Base-by-base conservation (phyloP, 64 coral and sea anemone genomes). In the Stylophora pistillata region DNA sequence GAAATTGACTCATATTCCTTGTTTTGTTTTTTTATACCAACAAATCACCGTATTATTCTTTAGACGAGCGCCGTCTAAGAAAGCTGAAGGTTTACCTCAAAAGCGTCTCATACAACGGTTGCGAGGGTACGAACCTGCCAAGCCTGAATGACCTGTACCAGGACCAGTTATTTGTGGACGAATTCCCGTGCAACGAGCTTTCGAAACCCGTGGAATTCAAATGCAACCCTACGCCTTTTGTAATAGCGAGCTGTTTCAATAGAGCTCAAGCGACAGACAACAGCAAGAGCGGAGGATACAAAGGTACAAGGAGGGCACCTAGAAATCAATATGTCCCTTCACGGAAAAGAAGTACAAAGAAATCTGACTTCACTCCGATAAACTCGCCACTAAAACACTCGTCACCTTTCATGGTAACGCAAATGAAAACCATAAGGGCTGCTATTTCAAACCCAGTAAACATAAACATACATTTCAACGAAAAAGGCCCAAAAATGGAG, bases 171-270 rank as follows among this genome's bases (percentile, higher is more conserved):
- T n/a, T 98, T 7, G 74, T 89, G 23, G 93, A 98, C 54, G 89
- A 90, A 83, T 86, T 82, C 73, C 96, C 96, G 15, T 98, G 96
- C 68, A 82, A 75, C 17, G 90, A 94, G 5, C 81, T 92, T 9
- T 53, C 72, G 11, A 73, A 83, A 20, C 74, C 57, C 16, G 71
- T 74, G 47, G 89, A 94, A 30, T 92, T 94, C 21, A 94, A 98
- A 66, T 98, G 96, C 71, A 92, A 94, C 27, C 92, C 96, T 1
- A 98, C 96, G 27, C 89, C 96, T 4, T 98, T 98, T 65, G 62
- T 98, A 18, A 88, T 98, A 10, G 93, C 93, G 25, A 95, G 96
- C 53, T 98, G 96, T 30, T 98, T 98, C 59, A 98, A 98, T 58
- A 88, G 89, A 76, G 86, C 73, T 54, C 93, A 98, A 23, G 74